These are phyloP conservation scores for Glaucopsyche alexis DNA, from an alignment of 2,888 invertebrate genomes.

Conservation along the genomic window DNA sequence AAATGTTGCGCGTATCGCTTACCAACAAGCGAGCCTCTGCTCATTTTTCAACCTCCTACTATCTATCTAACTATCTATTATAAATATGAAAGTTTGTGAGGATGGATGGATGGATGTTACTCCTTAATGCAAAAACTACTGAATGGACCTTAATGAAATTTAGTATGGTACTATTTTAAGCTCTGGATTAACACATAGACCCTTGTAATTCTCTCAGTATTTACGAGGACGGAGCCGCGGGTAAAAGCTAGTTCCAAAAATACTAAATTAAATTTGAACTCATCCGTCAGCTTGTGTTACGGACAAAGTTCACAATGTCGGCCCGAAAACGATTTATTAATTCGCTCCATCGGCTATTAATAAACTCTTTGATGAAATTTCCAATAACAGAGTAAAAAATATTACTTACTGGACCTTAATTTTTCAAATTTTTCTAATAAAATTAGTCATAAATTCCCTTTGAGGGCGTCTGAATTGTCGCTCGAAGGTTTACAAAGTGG, in stretches of 20 bases:
- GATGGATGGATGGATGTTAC: too few species aligned
- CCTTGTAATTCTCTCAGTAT: too few species aligned
- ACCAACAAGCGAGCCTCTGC: too few species aligned
- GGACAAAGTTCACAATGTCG: not conserved
- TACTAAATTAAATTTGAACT: not conserved
- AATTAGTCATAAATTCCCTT: slow-evolving; percentile 2
- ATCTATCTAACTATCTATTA: too few species aligned
- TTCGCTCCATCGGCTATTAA: slow-evolving; percentile 12
- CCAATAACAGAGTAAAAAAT: not conserved
- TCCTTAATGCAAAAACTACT: too few species aligned
- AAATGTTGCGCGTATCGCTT: too few species aligned
- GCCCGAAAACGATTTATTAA: slow-evolving; percentile 14
- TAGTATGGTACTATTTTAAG: too few species aligned
- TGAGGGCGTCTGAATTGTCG: not conserved
- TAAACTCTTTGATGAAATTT: slow-evolving; percentile 1
- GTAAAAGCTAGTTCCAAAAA: not conserved
- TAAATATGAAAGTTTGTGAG: too few species aligned
- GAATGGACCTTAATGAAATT: too few species aligned
- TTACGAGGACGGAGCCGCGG: too few species aligned
- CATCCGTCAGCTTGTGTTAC: not conserved
- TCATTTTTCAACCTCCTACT: too few species aligned
- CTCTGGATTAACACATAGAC: too few species aligned
- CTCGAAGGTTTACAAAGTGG: not conserved
- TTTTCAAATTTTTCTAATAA: not conserved
- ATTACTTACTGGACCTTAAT: not conserved